Conservation (phyloP, 2,888 invertebrate genomes). For the Oxystoma pomonae region DNA sequence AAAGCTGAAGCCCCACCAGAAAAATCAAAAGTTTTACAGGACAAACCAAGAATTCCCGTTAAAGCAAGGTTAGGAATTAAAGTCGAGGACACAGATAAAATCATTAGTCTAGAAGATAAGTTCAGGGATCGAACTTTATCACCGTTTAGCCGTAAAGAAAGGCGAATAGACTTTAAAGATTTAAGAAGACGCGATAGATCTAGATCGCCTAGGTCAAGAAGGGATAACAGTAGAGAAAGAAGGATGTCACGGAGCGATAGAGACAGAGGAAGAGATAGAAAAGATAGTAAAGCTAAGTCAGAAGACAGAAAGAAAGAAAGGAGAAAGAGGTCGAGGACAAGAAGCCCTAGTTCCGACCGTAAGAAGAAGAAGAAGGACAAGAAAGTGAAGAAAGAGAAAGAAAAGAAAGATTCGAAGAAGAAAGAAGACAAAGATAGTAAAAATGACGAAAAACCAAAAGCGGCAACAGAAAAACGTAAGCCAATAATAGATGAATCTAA, state of each 20-base stretch:
- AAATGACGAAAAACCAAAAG: conserved; percentile 44
- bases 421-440: conserved; percentile 39
- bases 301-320: conserved; percentile 29
- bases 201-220: conserved; percentile 37
- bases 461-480: conserved; percentile 52
- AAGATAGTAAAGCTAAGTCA: conserved; percentile 26
- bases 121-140: conserved; percentile 47
- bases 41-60: conserved; percentile 57
- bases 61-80: conserved; percentile 78
- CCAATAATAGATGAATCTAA: conserved; percentile 67
- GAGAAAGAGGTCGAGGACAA: conserved; percentile 32
- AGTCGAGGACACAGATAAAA: conserved; percentile 59
- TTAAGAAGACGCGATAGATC: conserved; percentile 34
- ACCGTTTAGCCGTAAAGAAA: conserved; percentile 49
- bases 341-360: conserved; percentile 35
- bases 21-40: conserved; percentile 23
- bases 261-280: conserved; percentile 26
- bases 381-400: conserved; percentile 49
- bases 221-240: conserved; percentile 36
- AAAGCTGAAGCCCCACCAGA: conserved; percentile 13
- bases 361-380: conserved; percentile 46
- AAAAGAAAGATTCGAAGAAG: conserved; percentile 35
- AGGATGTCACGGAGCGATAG: conserved; percentile 25
- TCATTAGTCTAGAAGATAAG: conserved; percentile 51
- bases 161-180: conserved; percentile 39